Percentiles rank a stretch among this genome's conserved stretches.
phyloP scores from a whole-genome alignment of 2,888 invertebrate species.

The Drosophila eohydei region DNA sequence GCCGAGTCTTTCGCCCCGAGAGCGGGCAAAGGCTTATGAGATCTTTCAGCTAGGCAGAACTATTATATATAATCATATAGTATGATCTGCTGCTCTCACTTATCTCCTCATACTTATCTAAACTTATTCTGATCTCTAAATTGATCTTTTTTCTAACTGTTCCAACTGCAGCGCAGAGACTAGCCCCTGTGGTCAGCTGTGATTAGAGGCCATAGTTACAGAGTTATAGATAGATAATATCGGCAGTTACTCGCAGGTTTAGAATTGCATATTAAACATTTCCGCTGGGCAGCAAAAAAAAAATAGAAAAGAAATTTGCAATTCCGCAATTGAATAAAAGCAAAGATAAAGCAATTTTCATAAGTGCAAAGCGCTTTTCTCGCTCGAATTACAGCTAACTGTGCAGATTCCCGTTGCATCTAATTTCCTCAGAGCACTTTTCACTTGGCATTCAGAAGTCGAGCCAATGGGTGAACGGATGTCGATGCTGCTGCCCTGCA shows the following conservation, averaged over 20 bases:
- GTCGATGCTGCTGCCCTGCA: not conserved
- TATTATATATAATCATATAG: not conserved
- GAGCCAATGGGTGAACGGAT: not conserved
- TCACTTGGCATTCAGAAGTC: not conserved
- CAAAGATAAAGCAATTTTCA: conserved; percentile 44
- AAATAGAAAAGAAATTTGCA: conserved; percentile 39
- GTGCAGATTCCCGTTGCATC: conserved; percentile 45
- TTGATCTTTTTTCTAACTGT: not conserved
- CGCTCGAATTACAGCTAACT: conserved; percentile 45
- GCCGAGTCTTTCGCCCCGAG: conserved; percentile 19
- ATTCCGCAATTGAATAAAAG: conserved; percentile 41
- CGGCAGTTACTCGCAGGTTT: conserved; percentile 27
- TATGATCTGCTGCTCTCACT: not conserved
- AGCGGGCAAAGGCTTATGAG: not conserved
- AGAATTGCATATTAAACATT: conserved; percentile 42
- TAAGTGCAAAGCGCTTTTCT: conserved; percentile 38
- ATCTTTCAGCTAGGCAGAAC: not conserved
- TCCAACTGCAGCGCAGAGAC: not conserved
- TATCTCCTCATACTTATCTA: not conserved
- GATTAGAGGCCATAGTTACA: not conserved
- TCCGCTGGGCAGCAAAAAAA: conserved; percentile 48
- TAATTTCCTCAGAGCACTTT: conserved; percentile 20
- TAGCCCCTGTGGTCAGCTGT: not conserved
- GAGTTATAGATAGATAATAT: not conserved
- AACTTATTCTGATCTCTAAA: not conserved